Base-by-base conservation (phyloP, 2,113 vertebrate species). In the Camelus bactrianus region DNA sequence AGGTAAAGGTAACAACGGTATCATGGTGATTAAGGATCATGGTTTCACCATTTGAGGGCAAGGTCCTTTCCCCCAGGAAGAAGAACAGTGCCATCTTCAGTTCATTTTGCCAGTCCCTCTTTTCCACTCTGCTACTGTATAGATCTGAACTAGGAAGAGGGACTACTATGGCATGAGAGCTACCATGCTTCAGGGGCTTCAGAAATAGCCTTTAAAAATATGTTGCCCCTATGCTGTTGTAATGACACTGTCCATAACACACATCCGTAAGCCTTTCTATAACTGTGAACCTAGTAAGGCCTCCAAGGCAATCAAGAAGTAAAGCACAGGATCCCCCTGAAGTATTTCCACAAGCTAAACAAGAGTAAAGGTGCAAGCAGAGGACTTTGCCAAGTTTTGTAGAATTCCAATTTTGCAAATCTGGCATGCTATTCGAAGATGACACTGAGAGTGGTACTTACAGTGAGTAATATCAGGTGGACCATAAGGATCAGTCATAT, bases 391-490 rank as follows among this genome's bases (percentile, higher is more conserved):
- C 81, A 75, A 72, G 30, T 46, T 85, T 85, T 89, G 22, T 0
- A 64, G 50, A 69, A 75, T 79, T 93, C 22, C 50, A 69, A 1
- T 85, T 93, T 56, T 88, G 67, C 11, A 35, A 35, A 82, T 16
- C 10, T 32, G 8, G 42, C 48, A 58, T 50, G 72, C 60, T 96
- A 38, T 38, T 69, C 3, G 2, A 93, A 96, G 96, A 77, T 3
- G 22, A 82, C 13, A 20, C 79, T 2, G 42, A 83, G 42, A 0
- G 19, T 77, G n/a, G 58, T 97, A 99, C 99, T 99, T 98, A 99
- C 99, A 99, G 98, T 99, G 99, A 95, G 99, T 99, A 99, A 99
- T 99, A 98, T 99, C 99, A 97, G 99, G 99, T 97, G 99, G 99
- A 94, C 99, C 99, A 98, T 99, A 99, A 95, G 99, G 99, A 98